phyloP scores from a whole-genome alignment of 2,888 invertebrate species.

The Achlya flavicornis region DNA sequence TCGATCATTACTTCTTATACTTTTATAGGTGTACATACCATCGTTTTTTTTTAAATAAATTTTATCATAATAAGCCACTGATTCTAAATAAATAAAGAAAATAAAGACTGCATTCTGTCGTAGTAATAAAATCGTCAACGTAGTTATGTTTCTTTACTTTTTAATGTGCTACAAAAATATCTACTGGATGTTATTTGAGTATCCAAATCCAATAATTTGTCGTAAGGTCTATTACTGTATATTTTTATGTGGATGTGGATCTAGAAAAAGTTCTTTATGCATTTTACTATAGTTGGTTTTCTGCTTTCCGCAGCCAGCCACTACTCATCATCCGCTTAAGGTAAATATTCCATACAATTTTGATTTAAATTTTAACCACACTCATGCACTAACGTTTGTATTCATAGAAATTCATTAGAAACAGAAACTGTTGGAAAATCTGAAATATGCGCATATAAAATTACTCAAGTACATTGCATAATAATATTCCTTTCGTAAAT shows the following conservation, averaged over 20 bases:
- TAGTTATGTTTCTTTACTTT: too few species aligned
- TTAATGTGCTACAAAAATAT: too few species aligned
- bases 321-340: not conserved
- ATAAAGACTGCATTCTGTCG: too few species aligned
- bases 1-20: too few species aligned
- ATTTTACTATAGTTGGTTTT: constrained; percentile 1
- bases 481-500: constrained; percentile 19
- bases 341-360: constrained; percentile 2
- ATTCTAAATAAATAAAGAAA: too few species aligned
- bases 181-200: too few species aligned
- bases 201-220: not conserved
- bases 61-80: too few species aligned
- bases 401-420: constrained; percentile 28
- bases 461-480: constrained; percentile 16
- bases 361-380: constrained; percentile 7
- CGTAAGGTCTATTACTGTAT: not conserved
- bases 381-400: constrained; percentile 18
- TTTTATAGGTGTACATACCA: too few species aligned
- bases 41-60: too few species aligned
- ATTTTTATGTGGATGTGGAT: not conserved
- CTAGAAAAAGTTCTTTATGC: not conserved
- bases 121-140: too few species aligned
- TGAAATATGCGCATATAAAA: constrained; percentile 29
- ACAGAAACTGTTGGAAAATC: constrained; percentile 21
- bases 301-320: constrained; percentile 8